Conservation (phyloP, 2,113 vertebrate genomes). For the Pseudorectes ferrugineus region DNA sequence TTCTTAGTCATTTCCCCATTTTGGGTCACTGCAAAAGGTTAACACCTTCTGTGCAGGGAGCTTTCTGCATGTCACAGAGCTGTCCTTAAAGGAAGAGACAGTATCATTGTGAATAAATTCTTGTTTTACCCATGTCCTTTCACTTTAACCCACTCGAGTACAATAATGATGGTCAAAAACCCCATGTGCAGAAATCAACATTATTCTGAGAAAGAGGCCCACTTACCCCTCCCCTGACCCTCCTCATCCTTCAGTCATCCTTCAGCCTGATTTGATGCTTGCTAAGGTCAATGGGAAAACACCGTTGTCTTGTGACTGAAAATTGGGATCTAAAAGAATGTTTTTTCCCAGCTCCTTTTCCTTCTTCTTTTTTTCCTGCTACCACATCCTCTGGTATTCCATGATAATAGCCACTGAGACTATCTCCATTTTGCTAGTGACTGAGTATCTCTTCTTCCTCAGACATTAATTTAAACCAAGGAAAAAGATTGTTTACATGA, state of each 20-base stretch:
- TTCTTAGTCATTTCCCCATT: neutral
- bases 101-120: neutral
- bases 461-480: neutral
- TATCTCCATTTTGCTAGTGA: neutral
- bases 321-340: neutral
- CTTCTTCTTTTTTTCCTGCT: neutral
- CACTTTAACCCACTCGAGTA: neutral
- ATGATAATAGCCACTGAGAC: neutral
- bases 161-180: neutral
- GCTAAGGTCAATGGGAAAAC: neutral
- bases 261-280: neutral
- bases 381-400: neutral
- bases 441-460: neutral
- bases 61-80: neutral
- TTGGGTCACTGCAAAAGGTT: slow-evolving; percentile 7
- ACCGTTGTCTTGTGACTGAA: neutral
- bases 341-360: neutral
- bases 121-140: neutral
- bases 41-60: neutral
- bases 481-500: neutral
- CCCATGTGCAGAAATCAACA: neutral
- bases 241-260: neutral
- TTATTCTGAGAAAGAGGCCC: neutral
- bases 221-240: neutral
- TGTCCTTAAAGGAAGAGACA: neutral